phyloP scores from a whole-genome alignment of 2,113 vertebrate genomes.

The Labeo catla region DNA sequence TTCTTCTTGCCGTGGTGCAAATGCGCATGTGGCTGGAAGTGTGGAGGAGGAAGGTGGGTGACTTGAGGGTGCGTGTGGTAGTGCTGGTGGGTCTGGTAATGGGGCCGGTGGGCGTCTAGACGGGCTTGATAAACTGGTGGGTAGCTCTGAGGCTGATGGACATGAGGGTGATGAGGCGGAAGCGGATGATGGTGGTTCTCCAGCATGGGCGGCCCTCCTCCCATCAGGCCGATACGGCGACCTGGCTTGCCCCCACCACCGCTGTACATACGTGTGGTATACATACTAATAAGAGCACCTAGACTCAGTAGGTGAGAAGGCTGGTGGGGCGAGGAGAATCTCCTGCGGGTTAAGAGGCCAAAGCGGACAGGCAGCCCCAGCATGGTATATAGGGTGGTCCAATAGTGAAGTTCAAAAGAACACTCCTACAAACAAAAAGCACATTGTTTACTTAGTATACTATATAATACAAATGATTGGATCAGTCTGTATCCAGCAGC shows the following conservation, averaged over 20 bases:
- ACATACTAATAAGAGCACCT: conserved; percentile 56
- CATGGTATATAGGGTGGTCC: conserved; percentile 61
- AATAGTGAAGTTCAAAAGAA: conserved; percentile 36
- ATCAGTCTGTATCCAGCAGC: neutral
- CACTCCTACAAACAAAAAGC: conserved; percentile 58
- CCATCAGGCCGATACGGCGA: conserved; percentile 63
- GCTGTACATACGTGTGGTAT: conserved; percentile 62
- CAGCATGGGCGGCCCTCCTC: conserved; percentile 64
- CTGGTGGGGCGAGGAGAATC: conserved; percentile 53
- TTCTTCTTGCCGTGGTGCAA: conserved; percentile 76
- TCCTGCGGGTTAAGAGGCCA: conserved; percentile 59
- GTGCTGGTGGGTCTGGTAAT: conserved; percentile 68
- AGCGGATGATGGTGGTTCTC: conserved; percentile 66
- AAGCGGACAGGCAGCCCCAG: conserved; percentile 50
- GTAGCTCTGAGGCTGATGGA: conserved; percentile 63
- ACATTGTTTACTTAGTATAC: neutral
- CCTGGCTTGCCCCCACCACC: conserved; percentile 69
- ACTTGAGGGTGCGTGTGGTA: conserved; percentile 60
- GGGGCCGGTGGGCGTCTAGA: conserved; percentile 58
- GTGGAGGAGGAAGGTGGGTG: conserved; percentile 66
- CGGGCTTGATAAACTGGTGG: conserved; percentile 69
- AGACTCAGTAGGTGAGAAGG: conserved; percentile 33
- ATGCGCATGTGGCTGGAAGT: conserved; percentile 66
- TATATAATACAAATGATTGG: neutral
- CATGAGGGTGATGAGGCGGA: conserved; percentile 55